Evolutionary conservation across 2,113 vertebrate genomes (phyloP).

Genomic region (Gavia stellata): DNA sequence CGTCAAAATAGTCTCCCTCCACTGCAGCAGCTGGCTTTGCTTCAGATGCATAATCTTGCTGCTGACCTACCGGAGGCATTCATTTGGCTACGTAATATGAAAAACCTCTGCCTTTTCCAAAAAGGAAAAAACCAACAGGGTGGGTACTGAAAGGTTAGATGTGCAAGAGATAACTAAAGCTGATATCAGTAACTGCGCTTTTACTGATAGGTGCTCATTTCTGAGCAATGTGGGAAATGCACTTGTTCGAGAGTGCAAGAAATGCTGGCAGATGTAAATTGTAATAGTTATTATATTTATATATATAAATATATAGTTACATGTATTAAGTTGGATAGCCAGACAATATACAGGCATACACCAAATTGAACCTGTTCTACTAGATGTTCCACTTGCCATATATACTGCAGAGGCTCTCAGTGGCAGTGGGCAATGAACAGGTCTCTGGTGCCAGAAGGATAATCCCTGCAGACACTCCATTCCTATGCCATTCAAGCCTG

Average conservation of each 20-base stretch:
- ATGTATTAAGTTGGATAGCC: neutral
- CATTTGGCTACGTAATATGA: neutral
- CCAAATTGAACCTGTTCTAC: neutral
- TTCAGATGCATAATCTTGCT: neutral
- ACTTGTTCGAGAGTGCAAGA: neutral
- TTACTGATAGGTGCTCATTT: neutral
- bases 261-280: neutral
- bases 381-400: neutral
- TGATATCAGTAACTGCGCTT: neutral
- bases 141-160: neutral
- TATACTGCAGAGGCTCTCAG: neutral
- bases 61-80: neutral
- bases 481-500: neutral
- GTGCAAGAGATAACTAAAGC: neutral
- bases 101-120: neutral
- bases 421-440: neutral
- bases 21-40: neutral
- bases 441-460: neutral
- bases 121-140: neutral
- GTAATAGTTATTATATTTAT: neutral
- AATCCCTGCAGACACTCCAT: neutral
- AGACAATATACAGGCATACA: neutral
- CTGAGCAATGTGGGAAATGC: neutral
- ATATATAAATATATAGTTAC: neutral
- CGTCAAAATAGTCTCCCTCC: neutral